Base-by-base conservation (phyloP, 2,113 vertebrate genomes). In the Brachionichthys hirsutus region DNA sequence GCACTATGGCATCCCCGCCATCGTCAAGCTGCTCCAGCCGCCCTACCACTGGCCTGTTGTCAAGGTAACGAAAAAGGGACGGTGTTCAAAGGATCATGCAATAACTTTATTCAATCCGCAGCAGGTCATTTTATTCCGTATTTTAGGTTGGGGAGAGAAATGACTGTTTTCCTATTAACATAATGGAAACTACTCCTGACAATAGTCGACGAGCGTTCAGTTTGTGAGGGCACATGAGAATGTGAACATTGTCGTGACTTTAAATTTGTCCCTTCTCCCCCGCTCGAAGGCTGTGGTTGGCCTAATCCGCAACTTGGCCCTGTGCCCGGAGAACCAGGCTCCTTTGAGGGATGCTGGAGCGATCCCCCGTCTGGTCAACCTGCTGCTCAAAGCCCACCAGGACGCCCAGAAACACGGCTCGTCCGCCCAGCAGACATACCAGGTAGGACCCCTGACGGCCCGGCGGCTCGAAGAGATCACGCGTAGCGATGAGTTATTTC, bases 11-110 rank as follows among this genome's bases (percentile, higher is more conserved):
- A 96, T 98, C 81, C 94, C 95, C 0, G 92, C 94, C 59, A 95
- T 98, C 0, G 90, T 94, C 86, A 97, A 96, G 83, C 90, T 98
- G 73, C 93, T 98, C 73, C 94, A 94, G 85, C 92, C 93, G 76
- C 96, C 95, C 60, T 93, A 94, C 92, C 93, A 97, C 89, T 98
- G 96, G 95, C 97, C 96, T 0, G 90, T 98, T 84, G 92, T 98
- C 67, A 99, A 99, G 95, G 97, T 97, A 83, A 9, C 44, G 17
- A 30, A 30, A 3, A 30, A 30, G 24, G 24, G 24, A 30, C 11
- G 18, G 1, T 30, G 7, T 3, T 17, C 12, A 11, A 8, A 11
- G 12, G 18, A 53, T 38, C 2, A 51, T 43, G 10, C 3, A 12
- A 12, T 38, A 10, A 38, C 12, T 38, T 38, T 11, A 38, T 0